These are phyloP conservation scores for Ursus arctos DNA, from an alignment of 2,113 vertebrate genomes.

Conservation along the genomic window DNA sequence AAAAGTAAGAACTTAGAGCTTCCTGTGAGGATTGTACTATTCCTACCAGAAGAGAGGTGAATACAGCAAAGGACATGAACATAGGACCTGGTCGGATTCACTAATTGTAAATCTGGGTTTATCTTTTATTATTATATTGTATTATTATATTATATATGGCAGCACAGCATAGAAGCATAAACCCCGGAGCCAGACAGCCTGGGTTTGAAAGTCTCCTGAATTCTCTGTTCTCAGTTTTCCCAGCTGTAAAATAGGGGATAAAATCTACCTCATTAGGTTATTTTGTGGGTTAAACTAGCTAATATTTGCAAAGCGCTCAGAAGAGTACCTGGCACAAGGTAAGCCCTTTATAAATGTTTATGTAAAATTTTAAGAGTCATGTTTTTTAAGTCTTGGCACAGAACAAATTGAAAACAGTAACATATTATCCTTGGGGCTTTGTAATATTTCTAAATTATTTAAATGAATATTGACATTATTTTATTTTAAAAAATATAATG, in stretches of 20 bases:
- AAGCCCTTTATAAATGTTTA: conserved; percentile 52
- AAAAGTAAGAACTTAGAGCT: not conserved
- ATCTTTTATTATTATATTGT: not conserved
- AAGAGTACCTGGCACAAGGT: not conserved
- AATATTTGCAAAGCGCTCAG: conserved; percentile 35
- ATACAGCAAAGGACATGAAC: not conserved
- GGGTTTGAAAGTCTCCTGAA: not conserved
- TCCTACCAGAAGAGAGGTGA: not conserved
- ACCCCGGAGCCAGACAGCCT: not conserved
- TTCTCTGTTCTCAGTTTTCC: conserved; percentile 18
- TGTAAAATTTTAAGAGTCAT: not conserved
- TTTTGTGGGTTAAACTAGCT: conserved; percentile 42
- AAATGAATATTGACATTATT: not conserved
- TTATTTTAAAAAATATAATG: conserved; percentile 16
- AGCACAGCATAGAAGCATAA: not conserved
- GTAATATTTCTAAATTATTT: conserved; percentile 55
- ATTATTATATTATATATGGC: not conserved
- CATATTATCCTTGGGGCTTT: not conserved
- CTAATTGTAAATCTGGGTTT: not conserved
- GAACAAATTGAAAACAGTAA: not conserved
- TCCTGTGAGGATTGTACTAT: not conserved
- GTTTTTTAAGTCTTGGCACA: not conserved
- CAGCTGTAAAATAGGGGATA: conserved; percentile 14
- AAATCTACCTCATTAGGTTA: conserved; percentile 22
- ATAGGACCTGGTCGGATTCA: not conserved